phyloP scores from a whole-genome alignment of 2,113 vertebrate genomes.

The Grantiella picta region DNA sequence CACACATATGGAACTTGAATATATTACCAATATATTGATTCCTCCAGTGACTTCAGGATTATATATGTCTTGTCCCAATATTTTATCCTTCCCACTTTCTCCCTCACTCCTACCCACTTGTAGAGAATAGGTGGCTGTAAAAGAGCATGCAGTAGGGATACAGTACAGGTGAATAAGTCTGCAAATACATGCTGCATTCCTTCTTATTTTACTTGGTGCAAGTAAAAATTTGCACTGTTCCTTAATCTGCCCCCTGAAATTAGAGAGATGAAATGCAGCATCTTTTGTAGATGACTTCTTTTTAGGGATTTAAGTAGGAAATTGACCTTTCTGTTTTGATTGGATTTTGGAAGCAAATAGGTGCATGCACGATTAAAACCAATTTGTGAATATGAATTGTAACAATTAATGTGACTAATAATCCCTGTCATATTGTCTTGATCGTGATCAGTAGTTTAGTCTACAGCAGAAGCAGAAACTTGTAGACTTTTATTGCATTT shows the following conservation, averaged over 20 bases:
- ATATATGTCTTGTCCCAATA: neutral
- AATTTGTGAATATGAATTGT: neutral
- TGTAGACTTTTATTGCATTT: neutral
- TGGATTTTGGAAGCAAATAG: neutral
- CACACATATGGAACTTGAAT: conserved; percentile 4
- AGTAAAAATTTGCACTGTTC: neutral
- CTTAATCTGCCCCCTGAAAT: neutral
- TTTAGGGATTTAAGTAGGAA: neutral
- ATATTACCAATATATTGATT: neutral
- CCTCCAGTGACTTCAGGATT: neutral
- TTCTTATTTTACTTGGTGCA: neutral
- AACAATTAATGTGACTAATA: neutral
- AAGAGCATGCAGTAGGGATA: neutral
- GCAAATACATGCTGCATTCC: neutral
- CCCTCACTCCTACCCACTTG: neutral
- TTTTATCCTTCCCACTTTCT: neutral
- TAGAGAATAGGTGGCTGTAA: neutral
- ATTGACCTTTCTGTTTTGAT: neutral
- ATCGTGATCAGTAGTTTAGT: neutral
- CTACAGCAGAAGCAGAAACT: neutral
- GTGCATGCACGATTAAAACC: neutral
- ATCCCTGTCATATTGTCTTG: neutral
- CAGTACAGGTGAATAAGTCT: neutral
- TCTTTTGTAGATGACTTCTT: neutral
- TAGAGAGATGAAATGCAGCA: neutral